Evolutionary conservation across 1,140 invertebrate genomes (phyloP).

Genomic region (Ceratosolen fusciceps): DNA sequence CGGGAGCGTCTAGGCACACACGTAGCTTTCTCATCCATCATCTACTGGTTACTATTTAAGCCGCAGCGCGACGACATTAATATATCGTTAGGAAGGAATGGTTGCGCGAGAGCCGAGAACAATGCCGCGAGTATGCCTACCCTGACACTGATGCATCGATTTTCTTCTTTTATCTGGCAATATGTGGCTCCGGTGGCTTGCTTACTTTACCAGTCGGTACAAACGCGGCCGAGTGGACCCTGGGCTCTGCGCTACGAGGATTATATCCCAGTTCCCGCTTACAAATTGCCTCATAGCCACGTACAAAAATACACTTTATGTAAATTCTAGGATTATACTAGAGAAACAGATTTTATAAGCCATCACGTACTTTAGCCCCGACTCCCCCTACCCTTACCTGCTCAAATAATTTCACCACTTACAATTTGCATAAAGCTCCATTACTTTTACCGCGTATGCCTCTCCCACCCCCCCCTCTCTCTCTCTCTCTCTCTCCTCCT

Average conservation of each 20-base stretch:
- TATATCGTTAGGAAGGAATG: slow-evolving; percentile 64
- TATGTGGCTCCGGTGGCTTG: slow-evolving; percentile 40
- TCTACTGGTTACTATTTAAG: slow-evolving; percentile 70
- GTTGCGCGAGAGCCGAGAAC: slow-evolving; percentile 49
- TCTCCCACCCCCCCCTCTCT: no score
- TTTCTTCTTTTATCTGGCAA: slow-evolving; percentile 53
- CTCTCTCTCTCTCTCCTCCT: no score
- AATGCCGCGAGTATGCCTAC: slow-evolving; percentile 53
- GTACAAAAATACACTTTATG: slow-evolving; percentile 23
- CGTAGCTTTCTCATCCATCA: slow-evolving; percentile 67
- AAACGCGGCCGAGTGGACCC: slow-evolving; percentile 16
- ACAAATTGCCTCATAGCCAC: slow-evolving; percentile 24
- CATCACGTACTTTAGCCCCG: not conserved
- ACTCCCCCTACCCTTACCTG: not conserved
- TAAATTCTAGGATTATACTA: slow-evolving; percentile 2
- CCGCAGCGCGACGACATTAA: slow-evolving; percentile 70
- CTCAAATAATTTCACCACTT: not conserved
- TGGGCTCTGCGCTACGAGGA: slow-evolving; percentile 34
- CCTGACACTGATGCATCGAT: slow-evolving; percentile 68
- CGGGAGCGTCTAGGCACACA: slow-evolving; percentile 51
- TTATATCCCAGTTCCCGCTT: slow-evolving; percentile 30
- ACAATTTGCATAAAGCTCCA: not conserved
- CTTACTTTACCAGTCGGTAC: slow-evolving; percentile 49
- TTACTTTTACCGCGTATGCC: not conserved
- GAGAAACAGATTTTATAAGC: slow-evolving; percentile 19